Percentiles rank a stretch among this genome's conserved stretches.
Evolutionary conservation across 2,888 invertebrate species (phyloP).

Genomic region (Melieria crassipennis): DNA sequence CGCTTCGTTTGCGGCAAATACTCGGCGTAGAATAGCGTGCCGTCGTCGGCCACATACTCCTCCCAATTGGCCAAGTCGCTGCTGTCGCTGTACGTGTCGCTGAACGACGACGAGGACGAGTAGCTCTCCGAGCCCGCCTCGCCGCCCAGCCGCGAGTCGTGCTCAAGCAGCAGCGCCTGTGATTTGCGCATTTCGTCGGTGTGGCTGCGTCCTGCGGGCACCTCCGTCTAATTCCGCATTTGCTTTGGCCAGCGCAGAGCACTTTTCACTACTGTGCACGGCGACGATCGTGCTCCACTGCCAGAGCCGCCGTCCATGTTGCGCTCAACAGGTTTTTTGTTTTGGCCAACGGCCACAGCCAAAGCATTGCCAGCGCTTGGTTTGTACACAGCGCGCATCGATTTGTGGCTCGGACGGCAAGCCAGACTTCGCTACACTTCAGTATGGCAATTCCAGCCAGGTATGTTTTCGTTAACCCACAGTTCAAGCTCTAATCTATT

Average conservation of each 20-base stretch:
- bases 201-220: neutral
- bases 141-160: slow-evolving; percentile 7
- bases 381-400: neutral
- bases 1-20: slow-evolving; percentile 55
- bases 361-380: neutral
- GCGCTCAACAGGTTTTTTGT: neutral
- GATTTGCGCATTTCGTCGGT: slow-evolving; percentile 25
- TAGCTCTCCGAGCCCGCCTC: slow-evolving; percentile 54
- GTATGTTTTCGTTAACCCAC: neutral
- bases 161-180: slow-evolving; percentile 19
- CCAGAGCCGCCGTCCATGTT: neutral
- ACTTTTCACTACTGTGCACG: too few species aligned
- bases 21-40: slow-evolving; percentile 75
- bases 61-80: slow-evolving; percentile 63
- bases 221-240: neutral
- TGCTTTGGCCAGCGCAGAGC: neutral
- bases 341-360: neutral
- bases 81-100: slow-evolving; percentile 54
- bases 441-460: neutral
- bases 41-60: slow-evolving; percentile 65
- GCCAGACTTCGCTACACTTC: neutral
- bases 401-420: neutral
- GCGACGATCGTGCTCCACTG: neutral
- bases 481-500: neutral
- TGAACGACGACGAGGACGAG: slow-evolving; percentile 55